Evolutionary conservation across 2,888 invertebrate species (phyloP).

Genomic region (Nematopogon swammerdamellus): DNA sequence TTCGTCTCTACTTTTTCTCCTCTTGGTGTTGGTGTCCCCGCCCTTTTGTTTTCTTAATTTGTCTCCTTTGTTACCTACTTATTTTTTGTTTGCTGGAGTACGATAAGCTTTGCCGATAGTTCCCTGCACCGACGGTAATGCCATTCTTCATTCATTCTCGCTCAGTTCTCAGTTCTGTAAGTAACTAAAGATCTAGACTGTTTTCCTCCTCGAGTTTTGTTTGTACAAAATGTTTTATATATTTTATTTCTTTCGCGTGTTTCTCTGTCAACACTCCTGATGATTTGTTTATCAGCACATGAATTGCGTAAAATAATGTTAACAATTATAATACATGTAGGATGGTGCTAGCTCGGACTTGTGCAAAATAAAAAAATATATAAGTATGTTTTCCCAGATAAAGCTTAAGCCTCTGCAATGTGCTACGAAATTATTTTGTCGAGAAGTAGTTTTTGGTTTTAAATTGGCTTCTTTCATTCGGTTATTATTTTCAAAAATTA

Average conservation of each 20-base stretch:
- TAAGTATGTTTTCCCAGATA: conserved; percentile 1
- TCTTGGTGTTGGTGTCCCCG: conserved; percentile 52
- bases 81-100: not conserved
- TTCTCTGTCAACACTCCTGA: not conserved
- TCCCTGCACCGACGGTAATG: not conserved
- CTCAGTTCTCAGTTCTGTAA: not conserved
- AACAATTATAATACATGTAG: no score
- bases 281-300: conserved; percentile 54
- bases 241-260: no score
- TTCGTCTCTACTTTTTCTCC: conserved; percentile 49
- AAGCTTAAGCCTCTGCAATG: conserved; percentile 43
- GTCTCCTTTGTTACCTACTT: conserved; percentile 28
- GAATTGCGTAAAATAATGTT: no score
- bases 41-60: conserved; percentile 18
- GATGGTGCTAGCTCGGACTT: no score
- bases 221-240: no score
- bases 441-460: not conserved
- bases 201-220: no score
- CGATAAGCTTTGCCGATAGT: not conserved
- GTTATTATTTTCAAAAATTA: not conserved
- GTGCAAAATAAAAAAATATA: conserved; percentile 2
- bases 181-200: not conserved
- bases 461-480: not conserved
- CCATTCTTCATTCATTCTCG: not conserved
- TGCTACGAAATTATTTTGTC: conserved; percentile 7